Base-by-base conservation (phyloP, 1,140 invertebrate species). In the Pantala flavescens region DNA sequence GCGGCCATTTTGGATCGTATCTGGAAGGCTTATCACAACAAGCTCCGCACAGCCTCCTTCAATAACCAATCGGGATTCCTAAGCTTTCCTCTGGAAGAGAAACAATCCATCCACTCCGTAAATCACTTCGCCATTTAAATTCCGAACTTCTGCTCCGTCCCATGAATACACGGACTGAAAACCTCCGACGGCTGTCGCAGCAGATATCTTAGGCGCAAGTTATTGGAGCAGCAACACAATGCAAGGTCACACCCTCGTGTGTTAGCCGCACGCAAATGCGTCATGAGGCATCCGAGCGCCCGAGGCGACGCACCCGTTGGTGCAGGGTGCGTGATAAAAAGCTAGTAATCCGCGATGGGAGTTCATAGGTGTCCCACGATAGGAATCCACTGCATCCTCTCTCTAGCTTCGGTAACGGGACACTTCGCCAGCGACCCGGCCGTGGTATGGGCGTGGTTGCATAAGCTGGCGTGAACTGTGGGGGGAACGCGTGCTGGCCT, bases 211-310 rank as follows among this genome's bases (percentile, higher is more conserved):
- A 3, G n/a, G n/a, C 49, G 14, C 49, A 12, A 63, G 49, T 63
- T 63, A 63, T 63, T 63, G 49, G 49, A 63, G 49, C 49, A 63
- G 49, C n/a, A 63, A 63, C 12, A 63, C 49, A 63, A 63, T 63
- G 49, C 49, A 63, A 63, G 49, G 49, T 63, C 49, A 63, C 49
- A 63, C 49, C 49, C 49, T 3, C 14, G 5, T 1, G 49, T 14
- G 12, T 21, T 63, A 21, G 49, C n/a, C 16, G 49, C 49, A 63
- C 49, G 49, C 49, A 63, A 16, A 63, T 63, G n/a, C 49, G n/a
- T 21, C 14, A 63, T 63, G 49, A 63, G 49, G 49, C 49, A 63
- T 63, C 49, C 49, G n/a, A 3, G n/a, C n/a, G 5, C 49, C 14
- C 28, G 3, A 9, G 28, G 28, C 3, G 28, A 36, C 28, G 9